These are phyloP conservation scores for Rhodophaea formosa DNA, from an alignment of 2,888 invertebrate genomes.

Conservation along the genomic window DNA sequence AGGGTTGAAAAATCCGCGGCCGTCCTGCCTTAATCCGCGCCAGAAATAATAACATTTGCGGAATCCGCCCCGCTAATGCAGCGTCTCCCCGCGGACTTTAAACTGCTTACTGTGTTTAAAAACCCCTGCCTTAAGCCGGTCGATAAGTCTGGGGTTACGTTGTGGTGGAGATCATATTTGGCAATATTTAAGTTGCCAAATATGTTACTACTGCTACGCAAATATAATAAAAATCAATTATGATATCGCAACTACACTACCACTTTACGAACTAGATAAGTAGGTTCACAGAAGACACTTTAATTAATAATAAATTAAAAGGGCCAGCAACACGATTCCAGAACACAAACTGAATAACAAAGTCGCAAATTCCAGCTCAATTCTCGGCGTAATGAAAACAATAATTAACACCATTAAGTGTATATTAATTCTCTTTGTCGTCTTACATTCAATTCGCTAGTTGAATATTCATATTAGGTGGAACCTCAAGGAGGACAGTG, in stretches of 20 bases:
- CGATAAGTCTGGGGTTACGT: conserved; percentile 24
- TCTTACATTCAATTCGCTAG: conserved; percentile 48
- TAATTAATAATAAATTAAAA: conserved; percentile 25
- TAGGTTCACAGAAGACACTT: not conserved
- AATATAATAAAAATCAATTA: too few relatives aligned
- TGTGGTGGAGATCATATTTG: conserved; percentile 8
- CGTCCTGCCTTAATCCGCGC: conserved; percentile 13
- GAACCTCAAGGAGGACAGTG: conserved; percentile 31
- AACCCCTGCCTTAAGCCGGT: conserved; percentile 16
- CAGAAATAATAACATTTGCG: conserved; percentile 30
- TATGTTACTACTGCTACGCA: too few relatives aligned
- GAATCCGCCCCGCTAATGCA: conserved; percentile 29
- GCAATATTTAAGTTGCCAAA: too few relatives aligned
- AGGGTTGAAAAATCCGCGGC: conserved; percentile 32
- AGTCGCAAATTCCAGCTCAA: conserved; percentile 50
- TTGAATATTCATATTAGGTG: conserved; percentile 63
- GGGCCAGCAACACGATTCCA: not conserved
- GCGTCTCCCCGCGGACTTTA: conserved; percentile 28
- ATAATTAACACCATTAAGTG: conserved; percentile 49
- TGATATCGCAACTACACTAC: too few relatives aligned
- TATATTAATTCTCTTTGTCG: conserved; percentile 56
- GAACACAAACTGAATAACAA: conserved; percentile 32
- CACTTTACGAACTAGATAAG: too few relatives aligned
- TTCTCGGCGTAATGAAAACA: conserved; percentile 53
- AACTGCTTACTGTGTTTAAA: conserved; percentile 28